Evolutionary conservation across 2,113 vertebrate genomes (phyloP).

Genomic region (Petrocephalus zakoni): DNA sequence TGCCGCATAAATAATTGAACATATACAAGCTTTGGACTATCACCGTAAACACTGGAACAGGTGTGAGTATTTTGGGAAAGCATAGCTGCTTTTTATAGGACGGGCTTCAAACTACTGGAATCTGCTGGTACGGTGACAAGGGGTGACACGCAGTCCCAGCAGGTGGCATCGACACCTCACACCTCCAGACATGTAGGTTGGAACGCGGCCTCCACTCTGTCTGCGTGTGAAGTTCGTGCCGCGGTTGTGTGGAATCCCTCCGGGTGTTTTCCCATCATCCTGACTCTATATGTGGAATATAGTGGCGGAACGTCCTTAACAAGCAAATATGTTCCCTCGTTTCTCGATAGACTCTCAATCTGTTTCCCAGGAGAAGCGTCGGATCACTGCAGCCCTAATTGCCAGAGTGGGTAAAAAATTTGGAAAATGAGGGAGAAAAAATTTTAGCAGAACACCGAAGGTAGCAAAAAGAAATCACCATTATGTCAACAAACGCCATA

Average conservation of each 20-base stretch:
- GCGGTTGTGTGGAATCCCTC: neutral
- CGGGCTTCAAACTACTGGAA: neutral
- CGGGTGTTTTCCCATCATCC: neutral
- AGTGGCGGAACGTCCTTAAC: neutral
- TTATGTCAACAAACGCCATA: neutral
- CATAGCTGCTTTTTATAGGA: neutral
- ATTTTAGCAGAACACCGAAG: neutral
- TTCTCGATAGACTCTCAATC: neutral
- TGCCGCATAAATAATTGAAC: neutral
- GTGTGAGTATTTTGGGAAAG: neutral
- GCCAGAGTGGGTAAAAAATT: neutral
- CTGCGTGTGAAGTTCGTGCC: neutral
- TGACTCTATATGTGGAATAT: neutral
- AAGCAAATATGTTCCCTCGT: neutral
- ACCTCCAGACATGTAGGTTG: neutral
- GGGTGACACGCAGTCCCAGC: neutral
- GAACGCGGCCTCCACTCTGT: neutral
- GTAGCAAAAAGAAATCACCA: neutral
- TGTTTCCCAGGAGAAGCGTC: neutral
- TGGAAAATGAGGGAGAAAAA: neutral
- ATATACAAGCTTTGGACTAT: conserved; percentile 7
- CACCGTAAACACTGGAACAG: neutral
- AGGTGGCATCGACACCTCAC: neutral
- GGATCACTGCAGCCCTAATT: neutral
- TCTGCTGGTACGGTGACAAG: neutral